phyloP scores from a whole-genome alignment of 1,140 invertebrate species.

The Riptortus pedestris region DNA sequence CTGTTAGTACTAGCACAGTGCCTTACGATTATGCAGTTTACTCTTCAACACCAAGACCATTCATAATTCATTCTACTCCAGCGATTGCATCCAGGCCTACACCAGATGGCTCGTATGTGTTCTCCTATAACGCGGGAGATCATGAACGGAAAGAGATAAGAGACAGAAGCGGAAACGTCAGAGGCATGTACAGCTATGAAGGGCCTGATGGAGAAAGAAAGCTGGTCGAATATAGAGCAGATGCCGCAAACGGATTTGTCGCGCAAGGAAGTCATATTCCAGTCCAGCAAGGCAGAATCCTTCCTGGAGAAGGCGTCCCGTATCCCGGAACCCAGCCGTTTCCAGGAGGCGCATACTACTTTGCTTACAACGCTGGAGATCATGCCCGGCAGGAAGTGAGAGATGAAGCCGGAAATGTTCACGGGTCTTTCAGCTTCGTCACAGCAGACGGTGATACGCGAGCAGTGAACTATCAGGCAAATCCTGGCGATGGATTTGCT shows the following conservation, averaged over 20 bases:
- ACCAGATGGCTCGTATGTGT: constrained; percentile 30
- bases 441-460: constrained; percentile 27
- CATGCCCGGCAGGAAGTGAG: constrained; percentile 31
- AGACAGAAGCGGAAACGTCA: constrained; percentile 33
- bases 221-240: constrained; percentile 32
- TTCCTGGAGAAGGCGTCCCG: background rate
- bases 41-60: background rate
- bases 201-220: constrained; percentile 27
- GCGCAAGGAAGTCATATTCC: constrained; percentile 25
- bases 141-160: constrained; percentile 30
- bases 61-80: too few relatives aligned
- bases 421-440: constrained; percentile 31
- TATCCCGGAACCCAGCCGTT: background rate
- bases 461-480: constrained; percentile 31
- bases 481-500: constrained; percentile 31
- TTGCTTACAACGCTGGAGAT: constrained; percentile 31
- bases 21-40: background rate
- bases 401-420: constrained; percentile 33
- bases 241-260: constrained; percentile 30
- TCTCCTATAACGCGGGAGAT: constrained; percentile 31
- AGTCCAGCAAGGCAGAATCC: background rate
- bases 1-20: background rate
- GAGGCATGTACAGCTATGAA: constrained; percentile 32
- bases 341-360: constrained; percentile 31
- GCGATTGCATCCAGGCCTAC: too few relatives aligned